Conservation (phyloP, 2,797 vertebrate species). For the Diglossa cyanea region DNA sequence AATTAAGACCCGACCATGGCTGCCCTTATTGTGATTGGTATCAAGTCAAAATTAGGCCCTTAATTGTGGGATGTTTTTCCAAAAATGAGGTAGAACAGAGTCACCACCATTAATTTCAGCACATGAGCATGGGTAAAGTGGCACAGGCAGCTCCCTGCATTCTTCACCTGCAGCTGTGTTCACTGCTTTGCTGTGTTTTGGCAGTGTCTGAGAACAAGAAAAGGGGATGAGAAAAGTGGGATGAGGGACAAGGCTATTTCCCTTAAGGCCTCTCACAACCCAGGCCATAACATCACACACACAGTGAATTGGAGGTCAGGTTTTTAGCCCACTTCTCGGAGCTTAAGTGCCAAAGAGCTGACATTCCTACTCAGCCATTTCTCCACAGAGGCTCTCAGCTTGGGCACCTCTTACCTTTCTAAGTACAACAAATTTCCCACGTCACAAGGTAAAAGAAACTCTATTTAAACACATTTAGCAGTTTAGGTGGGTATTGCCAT, state of each 20-base stretch:
- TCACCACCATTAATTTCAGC: background rate
- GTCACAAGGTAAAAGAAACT: background rate
- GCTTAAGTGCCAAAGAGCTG: background rate
- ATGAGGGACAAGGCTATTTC: background rate
- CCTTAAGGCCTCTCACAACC: background rate
- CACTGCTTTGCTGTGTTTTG: background rate
- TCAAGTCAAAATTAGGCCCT: background rate
- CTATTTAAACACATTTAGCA: background rate
- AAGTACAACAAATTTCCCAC: background rate
- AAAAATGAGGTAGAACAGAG: background rate
- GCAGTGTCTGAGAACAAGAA: background rate
- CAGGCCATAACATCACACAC: background rate
- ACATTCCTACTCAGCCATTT: background rate
- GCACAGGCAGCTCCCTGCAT: background rate
- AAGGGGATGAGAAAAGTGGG: background rate
- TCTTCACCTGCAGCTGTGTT: background rate
- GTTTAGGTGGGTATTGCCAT: background rate
- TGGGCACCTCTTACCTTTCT: background rate
- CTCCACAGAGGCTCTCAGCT: background rate
- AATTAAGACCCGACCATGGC: background rate
- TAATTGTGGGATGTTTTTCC: background rate
- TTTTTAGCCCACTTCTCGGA: background rate
- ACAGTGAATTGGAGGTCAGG: background rate
- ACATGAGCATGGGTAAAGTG: accelerated
- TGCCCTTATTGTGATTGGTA: background rate